phyloP scores from a whole-genome alignment of 2,888 invertebrate genomes.

The Leptinotarsa tumamoca region DNA sequence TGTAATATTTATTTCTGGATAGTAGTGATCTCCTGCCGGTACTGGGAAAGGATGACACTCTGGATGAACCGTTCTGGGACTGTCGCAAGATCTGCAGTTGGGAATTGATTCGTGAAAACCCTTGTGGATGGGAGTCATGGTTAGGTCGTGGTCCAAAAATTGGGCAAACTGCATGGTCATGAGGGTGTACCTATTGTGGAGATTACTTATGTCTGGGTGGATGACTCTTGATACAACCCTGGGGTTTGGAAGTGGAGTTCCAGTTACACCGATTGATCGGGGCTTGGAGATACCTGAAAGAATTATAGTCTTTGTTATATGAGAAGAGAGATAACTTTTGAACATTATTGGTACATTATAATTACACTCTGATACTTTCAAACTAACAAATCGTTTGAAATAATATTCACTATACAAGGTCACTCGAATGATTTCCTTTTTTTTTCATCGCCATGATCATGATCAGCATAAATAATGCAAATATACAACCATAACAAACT shows the following conservation, averaged over 20 bases:
- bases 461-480: no score
- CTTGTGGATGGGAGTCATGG: conserved; percentile 93
- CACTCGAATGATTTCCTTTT: no score
- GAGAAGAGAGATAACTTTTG: no score
- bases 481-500: no score
- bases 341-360: no score
- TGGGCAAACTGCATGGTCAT: conserved; percentile 97
- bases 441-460: no score
- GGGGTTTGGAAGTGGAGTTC: conserved; percentile 85
- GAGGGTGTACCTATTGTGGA: conserved; percentile 88
- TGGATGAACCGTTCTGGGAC: conserved; percentile 87
- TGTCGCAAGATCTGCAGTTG: conserved; percentile 90
- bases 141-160: conserved; percentile 93
- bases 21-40: conserved; percentile 89
- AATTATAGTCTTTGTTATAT: neutral
- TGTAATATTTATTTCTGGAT: conserved; percentile 86
- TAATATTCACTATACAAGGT: no score
- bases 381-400: no score
- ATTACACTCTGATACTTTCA: no score
- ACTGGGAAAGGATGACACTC: conserved; percentile 95
- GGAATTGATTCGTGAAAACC: conserved; percentile 92
- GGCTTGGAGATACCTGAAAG: conserved; percentile 81
- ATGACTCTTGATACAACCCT: conserved; percentile 87
- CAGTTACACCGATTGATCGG: conserved; percentile 79
- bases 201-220: conserved; percentile 91